A percentile compares a stretch with the other conserved stretches of the same genome.
Evolutionary conservation across 2,797 vertebrate genomes (phyloP).

Genomic region (Sternarchorhynchus goeldii): DNA sequence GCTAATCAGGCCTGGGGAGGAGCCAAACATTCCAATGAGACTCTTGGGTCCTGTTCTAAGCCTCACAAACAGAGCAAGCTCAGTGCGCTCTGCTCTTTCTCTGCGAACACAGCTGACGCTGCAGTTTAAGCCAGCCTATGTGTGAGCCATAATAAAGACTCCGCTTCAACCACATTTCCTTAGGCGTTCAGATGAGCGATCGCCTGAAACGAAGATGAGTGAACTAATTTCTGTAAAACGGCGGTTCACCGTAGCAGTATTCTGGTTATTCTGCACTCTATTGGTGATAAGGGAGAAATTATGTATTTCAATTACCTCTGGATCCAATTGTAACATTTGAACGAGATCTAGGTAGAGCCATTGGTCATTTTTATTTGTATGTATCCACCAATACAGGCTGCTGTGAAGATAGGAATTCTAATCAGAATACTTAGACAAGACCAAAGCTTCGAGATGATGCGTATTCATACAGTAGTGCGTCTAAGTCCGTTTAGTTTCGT

Average conservation of each 20-base stretch:
- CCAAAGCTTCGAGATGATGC: background rate
- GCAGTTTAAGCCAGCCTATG: background rate
- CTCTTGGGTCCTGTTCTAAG: constrained; percentile 15
- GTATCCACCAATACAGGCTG: background rate
- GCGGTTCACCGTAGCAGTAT: background rate
- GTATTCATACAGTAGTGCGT: background rate
- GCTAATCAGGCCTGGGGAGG: constrained; percentile 4
- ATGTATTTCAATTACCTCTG: constrained; percentile 9
- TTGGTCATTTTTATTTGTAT: background rate
- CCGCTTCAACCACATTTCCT: background rate
- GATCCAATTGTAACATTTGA: constrained; percentile 1
- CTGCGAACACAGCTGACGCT: constrained; percentile 9
- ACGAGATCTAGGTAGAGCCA: background rate
- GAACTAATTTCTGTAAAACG: background rate
- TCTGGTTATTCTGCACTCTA: background rate
- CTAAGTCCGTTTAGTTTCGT: constrained; percentile 1
- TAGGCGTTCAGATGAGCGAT: background rate
- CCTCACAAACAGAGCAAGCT: background rate
- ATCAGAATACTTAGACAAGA: background rate
- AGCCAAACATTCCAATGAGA: constrained; percentile 39
- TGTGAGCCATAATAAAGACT: background rate
- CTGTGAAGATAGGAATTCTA: background rate
- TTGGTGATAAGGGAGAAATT: background rate
- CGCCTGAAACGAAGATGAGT: background rate
- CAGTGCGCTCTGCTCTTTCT: background rate